Percentiles rank a stretch among this genome's conserved stretches.
These are phyloP conservation scores for Palloptera scutellata DNA, from an alignment of 2,888 invertebrate species.

Conservation along the genomic window DNA sequence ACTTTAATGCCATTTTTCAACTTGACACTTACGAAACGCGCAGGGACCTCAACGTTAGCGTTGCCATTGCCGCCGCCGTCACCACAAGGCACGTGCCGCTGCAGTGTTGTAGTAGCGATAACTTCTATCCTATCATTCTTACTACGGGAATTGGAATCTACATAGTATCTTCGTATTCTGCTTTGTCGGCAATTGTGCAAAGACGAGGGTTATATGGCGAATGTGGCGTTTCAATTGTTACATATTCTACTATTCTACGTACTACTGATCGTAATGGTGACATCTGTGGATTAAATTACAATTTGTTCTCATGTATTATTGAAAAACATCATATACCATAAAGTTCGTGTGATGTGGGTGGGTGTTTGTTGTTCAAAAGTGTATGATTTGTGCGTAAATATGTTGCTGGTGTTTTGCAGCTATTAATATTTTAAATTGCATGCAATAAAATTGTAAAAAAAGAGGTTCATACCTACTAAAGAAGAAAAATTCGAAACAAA, in stretches of 20 bases:
- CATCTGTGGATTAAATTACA: slow-evolving; percentile 66
- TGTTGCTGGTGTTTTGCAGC: slow-evolving; percentile 43
- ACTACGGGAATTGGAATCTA: too few relatives aligned
- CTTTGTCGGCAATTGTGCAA: neutral
- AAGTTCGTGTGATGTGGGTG: slow-evolving; percentile 27
- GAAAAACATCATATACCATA: slow-evolving; percentile 40
- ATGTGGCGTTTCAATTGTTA: slow-evolving; percentile 2
- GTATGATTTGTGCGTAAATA: slow-evolving; percentile 26
- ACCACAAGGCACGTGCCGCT: neutral
- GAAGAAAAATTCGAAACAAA: slow-evolving; percentile 7
- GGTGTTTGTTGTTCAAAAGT: slow-evolving; percentile 24
- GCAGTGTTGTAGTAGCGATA: neutral
- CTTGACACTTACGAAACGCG: slow-evolving; percentile 43
- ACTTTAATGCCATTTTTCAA: slow-evolving; percentile 59
- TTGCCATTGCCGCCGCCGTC: neutral
- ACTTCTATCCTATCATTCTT: too few relatives aligned
- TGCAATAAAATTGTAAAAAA: slow-evolving; percentile 56
- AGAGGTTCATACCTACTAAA: slow-evolving; percentile 30
- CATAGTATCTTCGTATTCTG: too few relatives aligned
- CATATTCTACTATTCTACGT: slow-evolving; percentile 38
- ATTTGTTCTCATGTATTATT: slow-evolving; percentile 63
- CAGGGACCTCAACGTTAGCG: neutral
- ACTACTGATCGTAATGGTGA: slow-evolving; percentile 62
- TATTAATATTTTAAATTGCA: slow-evolving; percentile 54
- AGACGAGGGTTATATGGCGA: slow-evolving; percentile 2